phyloP scores from a whole-genome alignment of 1,140 invertebrate species.

The Pygmarrhopalites habei region DNA sequence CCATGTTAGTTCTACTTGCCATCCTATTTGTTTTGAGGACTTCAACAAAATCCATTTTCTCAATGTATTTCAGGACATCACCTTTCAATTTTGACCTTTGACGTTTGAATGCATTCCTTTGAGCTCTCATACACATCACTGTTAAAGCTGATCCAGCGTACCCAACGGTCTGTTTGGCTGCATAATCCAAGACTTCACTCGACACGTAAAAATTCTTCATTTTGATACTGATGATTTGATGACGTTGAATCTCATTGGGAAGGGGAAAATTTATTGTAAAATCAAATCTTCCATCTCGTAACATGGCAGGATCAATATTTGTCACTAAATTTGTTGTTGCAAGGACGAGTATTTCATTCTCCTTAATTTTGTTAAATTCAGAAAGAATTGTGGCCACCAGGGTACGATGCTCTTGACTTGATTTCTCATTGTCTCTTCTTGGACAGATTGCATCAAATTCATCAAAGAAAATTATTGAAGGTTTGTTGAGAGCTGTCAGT shows the following conservation, averaged over 20 bases:
- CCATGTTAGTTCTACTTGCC: neutral
- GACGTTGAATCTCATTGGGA: neutral
- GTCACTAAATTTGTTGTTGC: conserved; percentile 4
- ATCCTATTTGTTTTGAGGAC: neutral
- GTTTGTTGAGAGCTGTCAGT: too few relatives aligned
- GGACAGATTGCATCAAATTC: conserved; percentile 12
- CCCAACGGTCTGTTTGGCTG: neutral
- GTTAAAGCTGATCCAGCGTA: neutral
- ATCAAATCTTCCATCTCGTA: conserved; percentile 3
- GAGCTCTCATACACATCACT: neutral
- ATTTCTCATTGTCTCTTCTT: neutral
- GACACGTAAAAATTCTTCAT: neutral
- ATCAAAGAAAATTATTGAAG: conserved; percentile 9
- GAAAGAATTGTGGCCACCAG: neutral
- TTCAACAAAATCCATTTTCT: neutral
- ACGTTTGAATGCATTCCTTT: conserved; percentile 3
- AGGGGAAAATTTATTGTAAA: conserved; percentile 1
- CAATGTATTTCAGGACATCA: neutral
- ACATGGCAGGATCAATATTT: conserved; percentile 11
- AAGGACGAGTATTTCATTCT: conserved; percentile 5
- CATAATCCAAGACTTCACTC: neutral
- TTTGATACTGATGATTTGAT: neutral
- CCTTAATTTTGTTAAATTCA: conserved; percentile 9
- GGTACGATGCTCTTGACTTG: neutral
- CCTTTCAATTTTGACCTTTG: neutral